A percentile compares a stretch with the other conserved stretches of the same genome.
phyloP scores from a whole-genome alignment of 2,888 invertebrate species.

The Sericinus montela region DNA sequence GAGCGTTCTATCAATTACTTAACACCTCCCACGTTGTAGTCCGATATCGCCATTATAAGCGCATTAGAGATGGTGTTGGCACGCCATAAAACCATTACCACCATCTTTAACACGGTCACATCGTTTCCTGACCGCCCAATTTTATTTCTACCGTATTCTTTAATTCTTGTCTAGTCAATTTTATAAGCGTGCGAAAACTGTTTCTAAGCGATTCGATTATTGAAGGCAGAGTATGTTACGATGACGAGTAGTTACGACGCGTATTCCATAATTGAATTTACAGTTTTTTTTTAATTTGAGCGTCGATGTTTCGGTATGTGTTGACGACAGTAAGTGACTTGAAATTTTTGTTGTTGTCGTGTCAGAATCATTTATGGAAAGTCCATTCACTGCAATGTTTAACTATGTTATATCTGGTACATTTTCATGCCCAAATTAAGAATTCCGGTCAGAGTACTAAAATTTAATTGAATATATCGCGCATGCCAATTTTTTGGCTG shows the following conservation, averaged over 20 bases:
- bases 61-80: conserved; percentile 67
- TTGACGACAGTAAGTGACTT: conserved; percentile 23
- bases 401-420: not conserved
- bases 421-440: not conserved
- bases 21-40: conserved; percentile 55
- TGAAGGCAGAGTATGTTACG: conserved; percentile 19
- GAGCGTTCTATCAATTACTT: conserved; percentile 72
- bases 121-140: conserved; percentile 66
- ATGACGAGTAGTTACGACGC: conserved; percentile 13
- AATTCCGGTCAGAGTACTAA: too few species aligned
- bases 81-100: conserved; percentile 71
- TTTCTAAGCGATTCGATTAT: conserved; percentile 28
- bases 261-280: conserved; percentile 37
- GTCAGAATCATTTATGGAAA: not conserved
- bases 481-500: too few species aligned
- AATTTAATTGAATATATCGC: too few species aligned
- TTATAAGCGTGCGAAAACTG: conserved; percentile 60
- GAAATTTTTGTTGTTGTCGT: conserved; percentile 10
- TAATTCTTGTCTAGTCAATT: conserved; percentile 42
- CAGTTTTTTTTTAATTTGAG: conserved; percentile 36
- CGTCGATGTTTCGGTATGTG: conserved; percentile 30
- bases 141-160: conserved; percentile 56
- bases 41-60: conserved; percentile 69
- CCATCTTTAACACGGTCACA: conserved; percentile 72
- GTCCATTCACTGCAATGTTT: conserved; percentile 5